Conservation (phyloP, 2,888 invertebrate species). For the Mythimna impura region DNA sequence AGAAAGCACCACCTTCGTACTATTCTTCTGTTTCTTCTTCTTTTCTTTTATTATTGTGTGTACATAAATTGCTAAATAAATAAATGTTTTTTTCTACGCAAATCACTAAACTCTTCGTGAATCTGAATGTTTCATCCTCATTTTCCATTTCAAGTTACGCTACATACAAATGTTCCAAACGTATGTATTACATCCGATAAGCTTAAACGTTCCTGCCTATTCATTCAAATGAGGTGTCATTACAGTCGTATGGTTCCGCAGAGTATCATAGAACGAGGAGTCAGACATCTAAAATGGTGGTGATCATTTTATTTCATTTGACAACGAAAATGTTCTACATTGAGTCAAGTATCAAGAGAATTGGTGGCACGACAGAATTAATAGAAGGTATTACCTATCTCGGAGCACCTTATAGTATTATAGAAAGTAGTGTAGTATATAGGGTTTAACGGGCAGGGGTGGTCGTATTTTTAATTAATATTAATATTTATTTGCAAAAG, state of each 20-base stretch:
- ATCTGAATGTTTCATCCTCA: neutral
- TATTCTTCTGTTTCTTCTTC: no score
- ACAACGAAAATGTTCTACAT: slow-evolving; percentile 28
- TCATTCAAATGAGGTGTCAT: slow-evolving; percentile 49
- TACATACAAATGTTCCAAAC: no score
- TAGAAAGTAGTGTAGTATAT: neutral
- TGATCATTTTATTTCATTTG: slow-evolving; percentile 47
- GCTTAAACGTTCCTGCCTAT: slow-evolving; percentile 31
- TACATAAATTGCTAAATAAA: no score
- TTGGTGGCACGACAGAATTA: neutral
- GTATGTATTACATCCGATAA: slow-evolving; percentile 22
- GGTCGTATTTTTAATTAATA: no score
- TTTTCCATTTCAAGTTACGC: no score
- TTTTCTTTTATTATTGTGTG: no score
- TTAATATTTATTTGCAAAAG: no score
- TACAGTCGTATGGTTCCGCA: slow-evolving; percentile 46
- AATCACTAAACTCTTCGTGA: neutral
- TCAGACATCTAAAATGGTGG: slow-evolving; percentile 42
- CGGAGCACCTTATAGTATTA: neutral
- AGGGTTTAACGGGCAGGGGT: no score
- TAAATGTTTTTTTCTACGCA: neutral
- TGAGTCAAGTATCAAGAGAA: slow-evolving; percentile 9
- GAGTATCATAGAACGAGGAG: slow-evolving; percentile 32
- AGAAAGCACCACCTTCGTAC: no score
- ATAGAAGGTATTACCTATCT: slow-evolving; percentile 6